phyloP scores from a whole-genome alignment of 2,113 vertebrate species.

The Rhabdornis inornatus region DNA sequence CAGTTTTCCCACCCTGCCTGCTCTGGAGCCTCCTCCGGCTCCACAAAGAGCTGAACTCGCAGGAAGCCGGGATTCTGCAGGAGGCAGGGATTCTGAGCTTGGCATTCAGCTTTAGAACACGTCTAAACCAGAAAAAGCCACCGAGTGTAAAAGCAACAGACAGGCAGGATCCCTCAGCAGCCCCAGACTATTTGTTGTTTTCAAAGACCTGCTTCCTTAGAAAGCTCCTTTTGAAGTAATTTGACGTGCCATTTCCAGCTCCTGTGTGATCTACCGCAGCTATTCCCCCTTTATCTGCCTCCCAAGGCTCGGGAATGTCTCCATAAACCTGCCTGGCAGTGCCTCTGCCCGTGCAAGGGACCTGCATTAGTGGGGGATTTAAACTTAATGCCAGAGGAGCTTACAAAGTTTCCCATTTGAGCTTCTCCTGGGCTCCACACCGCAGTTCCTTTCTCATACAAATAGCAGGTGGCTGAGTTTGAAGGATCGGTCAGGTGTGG shows the following conservation, averaged over 20 bases:
- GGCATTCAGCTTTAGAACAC: neutral
- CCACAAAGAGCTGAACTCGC: neutral
- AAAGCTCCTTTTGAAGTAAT: slow-evolving; percentile 55
- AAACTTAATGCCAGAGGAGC: slow-evolving; percentile 6
- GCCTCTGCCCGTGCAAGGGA: neutral
- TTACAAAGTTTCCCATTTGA: slow-evolving; percentile 5
- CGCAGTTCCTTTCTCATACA: neutral
- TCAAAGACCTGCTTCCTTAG: slow-evolving; percentile 57
- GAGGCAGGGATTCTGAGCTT: neutral
- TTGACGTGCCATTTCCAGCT: slow-evolving; percentile 50
- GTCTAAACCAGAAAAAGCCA: neutral
- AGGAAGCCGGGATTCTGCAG: neutral
- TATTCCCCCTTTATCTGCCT: slow-evolving; percentile 47
- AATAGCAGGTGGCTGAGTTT: neutral
- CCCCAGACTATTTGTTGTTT: slow-evolving; percentile 50
- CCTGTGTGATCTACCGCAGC: slow-evolving; percentile 36
- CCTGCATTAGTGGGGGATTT: slow-evolving; percentile 21
- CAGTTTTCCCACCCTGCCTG: neutral
- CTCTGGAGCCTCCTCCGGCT: neutral
- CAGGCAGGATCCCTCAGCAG: slow-evolving; percentile 30
- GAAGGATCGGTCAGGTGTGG: slow-evolving; percentile 19
- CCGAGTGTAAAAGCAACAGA: slow-evolving; percentile 14
- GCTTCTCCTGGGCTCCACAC: slow-evolving; percentile 19
- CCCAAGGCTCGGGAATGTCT: neutral
- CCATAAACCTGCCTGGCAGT: slow-evolving; percentile 28